A percentile compares a stretch with the other conserved stretches of the same genome.
These are phyloP conservation scores for Cistogaster globosa DNA, from an alignment of 2,888 invertebrate genomes.

Conservation along the genomic window DNA sequence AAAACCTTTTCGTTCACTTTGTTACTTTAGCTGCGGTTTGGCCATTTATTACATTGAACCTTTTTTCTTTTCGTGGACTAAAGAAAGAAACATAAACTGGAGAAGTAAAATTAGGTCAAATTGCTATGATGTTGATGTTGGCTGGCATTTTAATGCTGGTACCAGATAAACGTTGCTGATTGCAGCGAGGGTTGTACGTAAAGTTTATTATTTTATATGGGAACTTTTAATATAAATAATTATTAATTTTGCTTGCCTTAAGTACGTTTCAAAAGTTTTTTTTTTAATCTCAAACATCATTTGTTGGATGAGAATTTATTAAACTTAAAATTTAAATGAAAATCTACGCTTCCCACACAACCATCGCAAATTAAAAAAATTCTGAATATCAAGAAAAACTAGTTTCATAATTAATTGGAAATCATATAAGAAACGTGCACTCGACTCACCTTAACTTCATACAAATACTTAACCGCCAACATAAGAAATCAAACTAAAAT, in stretches of 20 bases:
- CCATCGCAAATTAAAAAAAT: conserved; percentile 29
- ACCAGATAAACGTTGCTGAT: conserved; percentile 22
- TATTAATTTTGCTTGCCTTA: no score
- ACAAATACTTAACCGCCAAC: conserved; percentile 8
- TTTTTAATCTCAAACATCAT: not conserved
- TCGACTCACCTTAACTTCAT: conserved; percentile 38
- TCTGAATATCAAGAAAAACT: conserved; percentile 58
- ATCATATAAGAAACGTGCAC: conserved; percentile 50
- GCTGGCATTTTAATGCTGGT: conserved; percentile 18
- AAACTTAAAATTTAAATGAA: not conserved
- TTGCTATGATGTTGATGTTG: conserved; percentile 42
- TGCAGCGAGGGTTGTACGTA: conserved; percentile 8
- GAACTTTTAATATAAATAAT: no score
- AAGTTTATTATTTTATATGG: not conserved
- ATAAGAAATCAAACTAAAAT: not conserved
- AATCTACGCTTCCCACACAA: not conserved
- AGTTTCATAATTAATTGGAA: conserved; percentile 58
- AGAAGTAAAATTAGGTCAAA: conserved; percentile 65
- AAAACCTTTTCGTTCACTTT: conserved; percentile 48
- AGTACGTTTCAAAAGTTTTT: not conserved
- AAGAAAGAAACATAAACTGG: conserved; percentile 22
- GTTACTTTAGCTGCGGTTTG: conserved; percentile 4
- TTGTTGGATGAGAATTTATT: not conserved
- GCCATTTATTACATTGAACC: conserved; percentile 36
- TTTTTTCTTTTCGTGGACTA: conserved; percentile 4